Evolutionary conservation across 2,113 vertebrate species (phyloP), one percentile per base, ranked within the genome.

Genomic region (Stigmatopora nigra): DNA sequence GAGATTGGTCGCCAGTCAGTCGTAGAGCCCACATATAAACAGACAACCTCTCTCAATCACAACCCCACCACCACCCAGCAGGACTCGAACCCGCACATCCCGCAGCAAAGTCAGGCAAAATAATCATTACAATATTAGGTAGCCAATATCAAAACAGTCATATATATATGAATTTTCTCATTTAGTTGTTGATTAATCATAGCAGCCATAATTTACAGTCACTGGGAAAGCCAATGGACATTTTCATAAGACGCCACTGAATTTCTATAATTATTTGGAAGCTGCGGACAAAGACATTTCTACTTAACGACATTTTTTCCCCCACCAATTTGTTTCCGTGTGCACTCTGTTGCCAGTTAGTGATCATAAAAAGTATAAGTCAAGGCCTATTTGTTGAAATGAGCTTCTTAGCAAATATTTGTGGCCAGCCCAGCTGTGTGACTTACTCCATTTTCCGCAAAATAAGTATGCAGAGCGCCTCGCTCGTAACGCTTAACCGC

Each of bases 341-440:
- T 16, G 25, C 53, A 56, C 11, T 53, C 19, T 1, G 51, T 22
- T 22, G 51, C 51, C 4, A 13, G 6, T 31, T 25, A 15, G 22
- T 16, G 14, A 56, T 56, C 53, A 31, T 35, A 56, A 56, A 35
- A 31, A 14, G 14, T 15, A 16, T 48, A 5, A 48, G 46, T 56
- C 53, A 15, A 15, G 19, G 11, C n/a, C 1, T 10, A 22, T 53
- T 22, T 53, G n/a, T 53, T 22, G 3, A 22, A 53, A 53, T 53
- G 51, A 20, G 51, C 51, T 53, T 22, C 20, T 53, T 12, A 53
- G 19, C 51, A 53, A 53, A 53, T 53, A 53, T 35, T 57, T 57
- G 17, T 5, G 35, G 17, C 36, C 16, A 59, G 35, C n/a, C 17
- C 58, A 44, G n/a, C 58, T 60, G 58, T 35, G 58, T n/a, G 57